Base-by-base conservation (phyloP, 2,888 invertebrate species). In the Rhagium mordax region DNA sequence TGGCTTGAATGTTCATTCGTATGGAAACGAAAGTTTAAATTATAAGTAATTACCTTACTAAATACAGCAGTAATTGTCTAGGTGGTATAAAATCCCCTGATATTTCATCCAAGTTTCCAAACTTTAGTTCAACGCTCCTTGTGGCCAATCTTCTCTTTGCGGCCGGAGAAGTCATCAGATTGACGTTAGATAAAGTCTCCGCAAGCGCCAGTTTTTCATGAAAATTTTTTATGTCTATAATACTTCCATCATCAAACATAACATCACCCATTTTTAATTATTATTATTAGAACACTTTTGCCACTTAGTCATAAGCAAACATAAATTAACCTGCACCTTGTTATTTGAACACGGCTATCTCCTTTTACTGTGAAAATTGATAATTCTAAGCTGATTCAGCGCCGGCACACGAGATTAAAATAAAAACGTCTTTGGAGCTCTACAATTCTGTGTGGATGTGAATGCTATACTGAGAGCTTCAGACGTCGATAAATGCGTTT, bases 61-160 rank as follows among this genome's bases (percentile, higher is more conserved):
- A 89, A 86, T 92, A 92, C 77, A 92, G 86, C 68, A 93, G 88
- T 74, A 92, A 85, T 75, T 92, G 90, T 79, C 90, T 91, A 29
- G 92, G 92, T 59, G 92, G 92, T 64, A 91, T 89, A 84, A 90
- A 91, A 74, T 89, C 89, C 67, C 86, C 87, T 59, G 84, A 83
- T 73, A 74, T 81, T 71, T 84, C 85, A 76, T 86, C 85, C 66
- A 84, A 78, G 60, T 86, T 87, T 59, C 89, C 87, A 71, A 82
- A 83, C 76, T 90, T 89, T 77, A 91, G 85, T 86, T 91, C 90
- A 79, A 90, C 85, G 83, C 89, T 89, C 65, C 90, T 88, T 29
- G 90, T 91, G 47, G 89, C 89, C 74, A 91, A 86, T 75, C 91
- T 88, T 78, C 90, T 88, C 81, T 88, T 89, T 65, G 90, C 91